Conservation (phyloP, 2,113 vertebrate genomes). For the Channa argus region DNA sequence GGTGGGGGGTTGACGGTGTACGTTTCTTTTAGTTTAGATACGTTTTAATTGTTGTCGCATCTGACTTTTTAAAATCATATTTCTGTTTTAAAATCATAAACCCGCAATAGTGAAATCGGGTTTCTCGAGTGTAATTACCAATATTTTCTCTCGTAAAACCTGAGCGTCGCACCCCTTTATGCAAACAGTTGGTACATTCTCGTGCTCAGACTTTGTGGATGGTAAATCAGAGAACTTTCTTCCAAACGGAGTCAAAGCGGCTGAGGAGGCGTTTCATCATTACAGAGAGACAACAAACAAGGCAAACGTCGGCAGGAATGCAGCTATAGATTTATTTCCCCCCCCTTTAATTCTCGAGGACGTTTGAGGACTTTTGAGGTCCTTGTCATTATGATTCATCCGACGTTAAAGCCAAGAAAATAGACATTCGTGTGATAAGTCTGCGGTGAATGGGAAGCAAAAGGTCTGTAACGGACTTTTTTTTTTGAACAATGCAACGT, state of each 20-base stretch:
- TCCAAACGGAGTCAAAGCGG: constrained; percentile 32
- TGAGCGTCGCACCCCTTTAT: neutral
- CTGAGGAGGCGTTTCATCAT: neutral
- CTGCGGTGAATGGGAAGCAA: constrained; percentile 65
- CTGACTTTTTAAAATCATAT: neutral
- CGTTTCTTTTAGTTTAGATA: fast-evolving
- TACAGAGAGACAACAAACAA: neutral
- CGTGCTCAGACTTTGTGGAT: constrained; percentile 28
- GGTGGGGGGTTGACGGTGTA: neutral
- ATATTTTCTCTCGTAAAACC: neutral
- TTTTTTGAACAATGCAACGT: neutral
- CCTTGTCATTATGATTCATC: neutral
- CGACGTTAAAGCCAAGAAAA: neutral
- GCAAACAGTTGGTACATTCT: constrained; percentile 66
- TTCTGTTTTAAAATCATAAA: fast-evolving
- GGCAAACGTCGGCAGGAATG: neutral
- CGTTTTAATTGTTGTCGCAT: neutral
- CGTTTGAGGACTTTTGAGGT: neutral
- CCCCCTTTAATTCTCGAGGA: no score
- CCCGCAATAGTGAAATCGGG: fast-evolving
- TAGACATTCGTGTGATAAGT: neutral
- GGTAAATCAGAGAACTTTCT: constrained; percentile 66
- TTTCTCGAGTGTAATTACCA: neutral
- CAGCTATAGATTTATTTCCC: no score
- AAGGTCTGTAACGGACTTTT: constrained; percentile 64